Evolutionary conservation across 2,888 invertebrate genomes (phyloP), one percentile per base, ranked within the genome.

Genomic region (Boloria selene): DNA sequence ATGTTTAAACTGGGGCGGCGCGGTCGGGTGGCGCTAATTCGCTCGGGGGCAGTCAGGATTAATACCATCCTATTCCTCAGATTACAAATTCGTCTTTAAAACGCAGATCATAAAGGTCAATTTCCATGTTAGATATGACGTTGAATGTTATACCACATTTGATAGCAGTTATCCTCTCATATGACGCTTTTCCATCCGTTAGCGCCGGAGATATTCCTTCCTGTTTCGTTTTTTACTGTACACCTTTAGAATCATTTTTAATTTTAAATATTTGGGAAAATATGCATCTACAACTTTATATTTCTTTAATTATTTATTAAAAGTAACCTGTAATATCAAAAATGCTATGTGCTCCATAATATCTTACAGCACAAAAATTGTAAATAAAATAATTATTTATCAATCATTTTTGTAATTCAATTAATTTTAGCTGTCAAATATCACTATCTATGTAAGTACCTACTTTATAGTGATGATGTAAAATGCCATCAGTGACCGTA

Each of bases 1-100:
- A 77, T 78, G 78, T 78, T 81, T 79, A 83, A 83, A 84, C 77
- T 81, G 82, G 86, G 85, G 82, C 77, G 81, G 18, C 18, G 45
- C n/a, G 56, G 79, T 78, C 77, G 79, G 79, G 72, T 81, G 80
- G 74, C 69, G 77, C 74, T 78, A 77, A 75, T 61, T 56, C 70
- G 64, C 67, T 62, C 68, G 67, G 70, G 70, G 73, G 68, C 67
- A 70, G 70, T 63, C 58, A 54, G 74, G 70, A 73, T 73, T 75
- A 75, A 70, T 72, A 58, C 70, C 68, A 71, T 69, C 58, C 63
- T 56, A 72, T 69, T 67, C 69, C 59, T n/a, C 31, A 50, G 61
- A 31, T 60, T 53, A 65, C 66, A 66, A 70, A 70, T 66, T 71
- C 64, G 62, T 51, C 69, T 73, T 69, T 74, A 73, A 73, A 70